Conservation (phyloP, 1,140 invertebrate genomes). For the Spodoptera litura region DNA sequence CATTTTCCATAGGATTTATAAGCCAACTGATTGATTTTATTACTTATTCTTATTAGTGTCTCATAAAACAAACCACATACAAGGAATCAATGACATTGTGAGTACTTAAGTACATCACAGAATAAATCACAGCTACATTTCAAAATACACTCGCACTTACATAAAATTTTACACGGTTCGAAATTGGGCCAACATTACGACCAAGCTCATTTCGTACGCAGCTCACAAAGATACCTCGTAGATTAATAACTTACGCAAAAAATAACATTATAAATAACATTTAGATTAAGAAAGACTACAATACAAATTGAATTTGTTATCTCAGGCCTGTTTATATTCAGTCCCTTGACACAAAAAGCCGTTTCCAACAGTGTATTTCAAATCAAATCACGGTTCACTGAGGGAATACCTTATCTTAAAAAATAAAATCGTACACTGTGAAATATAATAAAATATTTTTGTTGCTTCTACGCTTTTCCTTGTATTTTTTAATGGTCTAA, state of each 20-base stretch:
- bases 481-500: neutral
- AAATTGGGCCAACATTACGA: no score
- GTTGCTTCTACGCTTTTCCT: neutral
- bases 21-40: no score
- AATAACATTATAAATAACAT: conserved; percentile 33
- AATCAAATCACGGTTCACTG: conserved; percentile 27
- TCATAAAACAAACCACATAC: no score
- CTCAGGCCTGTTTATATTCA: conserved; percentile 6
- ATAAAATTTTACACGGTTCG: no score
- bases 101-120: no score
- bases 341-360: conserved; percentile 18
- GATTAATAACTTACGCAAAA: conserved; percentile 7
- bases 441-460: conserved; percentile 26
- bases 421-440: conserved; percentile 16
- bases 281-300: conserved; percentile 29
- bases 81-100: no score
- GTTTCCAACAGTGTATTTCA: conserved; percentile 15
- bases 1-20: no score
- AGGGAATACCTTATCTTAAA: conserved; percentile 27
- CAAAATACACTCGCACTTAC: no score
- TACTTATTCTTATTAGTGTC: no score
- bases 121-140: no score
- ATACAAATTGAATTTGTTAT: conserved; percentile 32
- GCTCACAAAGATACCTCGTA: neutral
- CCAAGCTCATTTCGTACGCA: no score